Percentiles rank a stretch among this genome's conserved stretches.
These are phyloP conservation scores for Sitta carolinensis DNA, from an alignment of 2,797 vertebrate species.

Conservation along the genomic window DNA sequence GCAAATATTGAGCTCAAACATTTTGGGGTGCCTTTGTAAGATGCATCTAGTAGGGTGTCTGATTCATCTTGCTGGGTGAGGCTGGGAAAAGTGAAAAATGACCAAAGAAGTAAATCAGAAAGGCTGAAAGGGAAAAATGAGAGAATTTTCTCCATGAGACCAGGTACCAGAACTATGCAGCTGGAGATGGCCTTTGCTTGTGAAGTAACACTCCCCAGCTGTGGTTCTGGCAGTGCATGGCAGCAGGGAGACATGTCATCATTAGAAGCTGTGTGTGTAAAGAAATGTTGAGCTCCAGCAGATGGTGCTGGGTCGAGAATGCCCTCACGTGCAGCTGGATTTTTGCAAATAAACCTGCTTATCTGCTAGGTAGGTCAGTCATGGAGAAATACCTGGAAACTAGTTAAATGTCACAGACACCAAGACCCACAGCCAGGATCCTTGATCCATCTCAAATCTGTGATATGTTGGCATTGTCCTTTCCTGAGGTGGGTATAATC, in stretches of 20 bases:
- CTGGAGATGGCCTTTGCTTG: neutral
- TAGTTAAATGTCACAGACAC: neutral
- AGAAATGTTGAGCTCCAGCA: neutral
- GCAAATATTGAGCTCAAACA: neutral
- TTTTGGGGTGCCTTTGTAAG: neutral
- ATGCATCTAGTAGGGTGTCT: neutral
- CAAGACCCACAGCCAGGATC: neutral
- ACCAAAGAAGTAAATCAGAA: neutral
- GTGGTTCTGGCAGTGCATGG: neutral
- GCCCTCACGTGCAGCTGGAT: rapidly evolving
- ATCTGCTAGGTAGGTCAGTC: neutral
- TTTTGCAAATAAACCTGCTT: neutral
- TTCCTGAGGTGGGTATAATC: neutral
- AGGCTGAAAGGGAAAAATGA: neutral
- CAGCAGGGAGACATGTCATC: neutral
- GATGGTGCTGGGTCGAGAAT: neutral
- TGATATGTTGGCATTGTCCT: rapidly evolving
- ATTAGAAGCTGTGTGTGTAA: neutral
- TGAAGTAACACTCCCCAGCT: neutral
- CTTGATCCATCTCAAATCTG: rapidly evolving
- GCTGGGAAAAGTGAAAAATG: neutral
- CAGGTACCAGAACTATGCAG: neutral
- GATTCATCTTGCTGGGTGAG: neutral
- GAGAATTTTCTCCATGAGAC: neutral
- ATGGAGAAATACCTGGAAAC: neutral